phyloP scores from a whole-genome alignment of 2,888 invertebrate species.

The Autographa pulchrina region DNA sequence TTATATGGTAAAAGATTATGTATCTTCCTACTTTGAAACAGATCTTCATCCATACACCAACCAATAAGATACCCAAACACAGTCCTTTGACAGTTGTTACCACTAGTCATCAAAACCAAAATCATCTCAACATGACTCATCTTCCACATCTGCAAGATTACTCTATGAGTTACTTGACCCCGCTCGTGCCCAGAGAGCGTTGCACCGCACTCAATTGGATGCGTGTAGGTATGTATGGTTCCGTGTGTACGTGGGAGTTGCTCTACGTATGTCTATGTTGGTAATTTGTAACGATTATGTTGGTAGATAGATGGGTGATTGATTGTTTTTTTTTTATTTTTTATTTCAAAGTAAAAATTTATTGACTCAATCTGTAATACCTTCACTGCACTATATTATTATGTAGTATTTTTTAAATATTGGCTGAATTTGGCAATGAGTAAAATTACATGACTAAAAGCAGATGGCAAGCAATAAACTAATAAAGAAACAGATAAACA shows the following conservation, averaged over 20 bases:
- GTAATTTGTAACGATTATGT: not conserved
- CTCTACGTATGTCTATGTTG: conserved; percentile 25
- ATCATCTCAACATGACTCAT: conserved; percentile 16
- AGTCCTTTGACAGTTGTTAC: conserved; percentile 28
- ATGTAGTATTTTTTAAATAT: too few relatives aligned
- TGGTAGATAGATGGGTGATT: not conserved
- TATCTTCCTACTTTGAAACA: too few relatives aligned
- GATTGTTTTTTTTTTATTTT: not conserved
- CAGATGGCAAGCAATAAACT: too few relatives aligned
- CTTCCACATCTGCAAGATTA: conserved; percentile 48
- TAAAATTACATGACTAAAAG: too few relatives aligned
- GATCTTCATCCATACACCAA: too few relatives aligned
- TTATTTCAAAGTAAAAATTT: too few relatives aligned
- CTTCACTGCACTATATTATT: not conserved
- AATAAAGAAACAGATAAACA: too few relatives aligned
- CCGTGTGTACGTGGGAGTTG: conserved; percentile 57
- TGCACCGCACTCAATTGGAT: conserved; percentile 84
- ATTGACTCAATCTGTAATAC: not conserved
- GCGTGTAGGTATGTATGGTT: conserved; percentile 53
- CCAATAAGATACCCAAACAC: too few relatives aligned
- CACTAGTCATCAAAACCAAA: conserved; percentile 7
- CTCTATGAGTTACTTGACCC: conserved; percentile 84
- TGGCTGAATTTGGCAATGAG: too few relatives aligned
- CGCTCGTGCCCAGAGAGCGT: conserved; percentile 85
- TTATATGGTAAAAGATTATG: too few relatives aligned